Percentiles rank a stretch among this genome's conserved stretches.
Evolutionary conservation across 2,888 invertebrate species (phyloP).

Genomic region (Spodoptera exigua): DNA sequence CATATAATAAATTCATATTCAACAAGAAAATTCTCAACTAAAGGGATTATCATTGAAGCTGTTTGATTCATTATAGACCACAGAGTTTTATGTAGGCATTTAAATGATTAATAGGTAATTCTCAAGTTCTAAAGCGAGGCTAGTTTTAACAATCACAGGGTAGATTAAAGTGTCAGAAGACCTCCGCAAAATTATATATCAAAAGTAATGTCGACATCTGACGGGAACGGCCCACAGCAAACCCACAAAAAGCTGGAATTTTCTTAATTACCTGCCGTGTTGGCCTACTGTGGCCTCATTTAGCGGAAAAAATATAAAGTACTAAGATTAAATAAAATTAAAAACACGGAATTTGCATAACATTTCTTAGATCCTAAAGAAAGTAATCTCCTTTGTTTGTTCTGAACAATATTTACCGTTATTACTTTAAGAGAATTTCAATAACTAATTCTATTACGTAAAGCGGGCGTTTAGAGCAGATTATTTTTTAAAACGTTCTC

Average conservation of each 20-base stretch:
- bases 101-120: slow-evolving; percentile 54
- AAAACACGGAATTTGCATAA: slow-evolving; percentile 43
- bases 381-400: slow-evolving; percentile 29
- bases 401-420: slow-evolving; percentile 18
- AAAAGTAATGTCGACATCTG: slow-evolving; percentile 50
- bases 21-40: slow-evolving; percentile 27
- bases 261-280: slow-evolving; percentile 52
- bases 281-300: slow-evolving; percentile 40
- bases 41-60: slow-evolving; percentile 27
- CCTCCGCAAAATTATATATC: slow-evolving; percentile 42
- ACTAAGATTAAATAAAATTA: slow-evolving; percentile 46
- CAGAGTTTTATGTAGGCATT: slow-evolving; percentile 26
- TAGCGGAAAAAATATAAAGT: slow-evolving; percentile 45
- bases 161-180: slow-evolving; percentile 47
- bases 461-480: slow-evolving; percentile 23
- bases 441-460: slow-evolving; percentile 28
- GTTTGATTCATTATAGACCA: slow-evolving; percentile 38
- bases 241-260: slow-evolving; percentile 37
- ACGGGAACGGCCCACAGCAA: slow-evolving; percentile 41
- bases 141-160: slow-evolving; percentile 42
- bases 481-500: slow-evolving; percentile 34
- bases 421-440: slow-evolving; percentile 4
- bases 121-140: slow-evolving; percentile 53
- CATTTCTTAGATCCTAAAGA: slow-evolving; percentile 30
- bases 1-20: slow-evolving; percentile 8